Base-by-base conservation (phyloP, 2,888 invertebrate genomes). In the Hydraecia micacea region DNA sequence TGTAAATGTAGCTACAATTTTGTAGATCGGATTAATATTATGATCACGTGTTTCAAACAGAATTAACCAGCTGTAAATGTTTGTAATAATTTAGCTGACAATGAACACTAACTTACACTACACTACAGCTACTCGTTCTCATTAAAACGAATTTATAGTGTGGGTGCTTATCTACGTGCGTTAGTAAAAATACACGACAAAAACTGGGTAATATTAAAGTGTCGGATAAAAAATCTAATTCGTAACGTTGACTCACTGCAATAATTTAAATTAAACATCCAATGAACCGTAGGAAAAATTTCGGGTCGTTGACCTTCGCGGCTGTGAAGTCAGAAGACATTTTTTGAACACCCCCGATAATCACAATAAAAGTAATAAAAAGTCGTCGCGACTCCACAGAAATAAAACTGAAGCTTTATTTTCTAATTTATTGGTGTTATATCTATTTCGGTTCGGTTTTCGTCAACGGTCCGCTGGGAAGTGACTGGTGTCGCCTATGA, bases 311-410 rank as follows among this genome's bases (percentile, higher is more conserved):
- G 95, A 90, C 93, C 95, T 81, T 72, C 85, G 87, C 83, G 86
- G 84, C 73, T 81, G 80, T 85, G 85, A 86, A 90, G 89, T 46
- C 80, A 55, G 46, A 80, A 63, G 73, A 80, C 87, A 91, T 90
- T 90, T 92, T 93, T 92, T 89, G 87, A 91, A 92, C 93, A 94
- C 91, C 93, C 89, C 93, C 90, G 91, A 93, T 94, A 92, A 94
- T 93, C 91, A 94, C 91, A 95, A 94, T 94, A 94, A 95, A 95
- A 96, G 94, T 91, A 95, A 94, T 94, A 94, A 95, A 95, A 96
- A 93, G 86, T 90, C 86, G 88, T 87, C 90, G 91, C 86, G 87
- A 73, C 81, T 86, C 91, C 90, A 91, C 93, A 91, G 91, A 93
- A 95, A 94, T 94, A 93, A 93, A 92, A 90, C 90, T 88, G 90